Base-by-base conservation (phyloP, 2,113 vertebrate species). In the Thymallus thymallus region DNA sequence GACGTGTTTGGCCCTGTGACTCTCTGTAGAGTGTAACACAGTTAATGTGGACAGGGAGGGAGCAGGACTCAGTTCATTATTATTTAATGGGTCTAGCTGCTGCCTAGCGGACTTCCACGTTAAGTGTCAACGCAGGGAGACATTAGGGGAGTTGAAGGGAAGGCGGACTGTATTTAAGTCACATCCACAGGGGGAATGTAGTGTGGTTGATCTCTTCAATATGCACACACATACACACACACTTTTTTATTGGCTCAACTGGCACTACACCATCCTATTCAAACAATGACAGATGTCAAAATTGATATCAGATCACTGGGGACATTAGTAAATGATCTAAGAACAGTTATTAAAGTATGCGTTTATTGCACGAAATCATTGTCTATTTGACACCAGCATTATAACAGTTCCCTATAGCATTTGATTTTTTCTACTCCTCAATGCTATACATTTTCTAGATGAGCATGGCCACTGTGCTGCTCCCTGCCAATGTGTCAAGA, bases 81-180 rank as follows among this genome's bases (percentile, higher is more conserved):
- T 84, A 77, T 80, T 79, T 86, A 77, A 84, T 79, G 78, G 71
- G 64, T 63, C 32, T 1, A 16, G 46, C 14, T 71, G 29, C 35
- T 72, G 14, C 61, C 16, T 79, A 79, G 77, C 75, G 74, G 74
- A 84, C 78, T 66, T 5, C 5, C 14, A 51, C 18, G 48, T 51
- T 14, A 5, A 51, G 48, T 51, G 16, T 51, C 16, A 18, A 16
- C 5, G 48, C 4, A 51, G 48, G 48, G 46, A 51, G 16, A 3
- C 46, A 51, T 16, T 16, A 51, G 46, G 46, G 16, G 46, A 4
- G 79, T 1, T 10, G 68, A 76, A 63, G 73, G 45, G 41, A 29
- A 24, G 73, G 60, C 65, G 32, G 48, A 74, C 58, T 46, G 35
- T 14, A 51, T 79, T 77, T 65, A 78, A 77, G 51, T 18, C 29